phyloP scores from a whole-genome alignment of 2,888 invertebrate species.

The Harpalus rufipes region DNA sequence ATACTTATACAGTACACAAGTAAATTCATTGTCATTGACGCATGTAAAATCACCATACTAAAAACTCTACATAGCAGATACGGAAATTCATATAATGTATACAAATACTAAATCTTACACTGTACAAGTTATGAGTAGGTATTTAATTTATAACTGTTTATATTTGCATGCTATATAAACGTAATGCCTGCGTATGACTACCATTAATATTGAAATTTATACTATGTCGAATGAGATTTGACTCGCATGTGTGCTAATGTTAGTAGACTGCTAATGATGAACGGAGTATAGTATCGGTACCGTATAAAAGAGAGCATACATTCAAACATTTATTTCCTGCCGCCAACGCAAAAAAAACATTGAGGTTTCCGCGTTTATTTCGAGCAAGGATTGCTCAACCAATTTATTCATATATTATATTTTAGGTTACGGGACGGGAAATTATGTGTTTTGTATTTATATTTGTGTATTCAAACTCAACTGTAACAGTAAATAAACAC shows the following conservation, averaged over 20 bases:
- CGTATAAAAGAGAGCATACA: background rate
- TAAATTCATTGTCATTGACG: too few relatives aligned
- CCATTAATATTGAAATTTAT: background rate
- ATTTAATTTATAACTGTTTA: background rate
- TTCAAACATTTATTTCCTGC: background rate
- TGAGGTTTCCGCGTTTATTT: constrained; percentile 1
- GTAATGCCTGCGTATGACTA: background rate
- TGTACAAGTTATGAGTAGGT: too few relatives aligned
- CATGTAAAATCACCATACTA: too few relatives aligned
- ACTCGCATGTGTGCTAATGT: background rate
- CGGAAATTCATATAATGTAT: too few relatives aligned
- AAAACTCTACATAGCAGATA: too few relatives aligned
- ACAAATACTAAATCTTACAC: too few relatives aligned
- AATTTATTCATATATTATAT: background rate
- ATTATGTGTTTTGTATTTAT: background rate
- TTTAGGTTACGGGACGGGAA: background rate
- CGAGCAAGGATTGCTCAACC: background rate
- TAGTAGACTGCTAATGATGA: background rate
- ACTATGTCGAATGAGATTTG: background rate
- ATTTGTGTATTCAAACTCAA: background rate
- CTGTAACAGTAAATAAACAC: background rate
- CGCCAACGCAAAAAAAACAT: background rate
- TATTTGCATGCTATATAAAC: background rate
- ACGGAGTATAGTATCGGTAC: background rate
- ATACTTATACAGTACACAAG: too few relatives aligned